Conservation (phyloP, 2,888 invertebrate species). For the Cataglyphis albicans region DNA sequence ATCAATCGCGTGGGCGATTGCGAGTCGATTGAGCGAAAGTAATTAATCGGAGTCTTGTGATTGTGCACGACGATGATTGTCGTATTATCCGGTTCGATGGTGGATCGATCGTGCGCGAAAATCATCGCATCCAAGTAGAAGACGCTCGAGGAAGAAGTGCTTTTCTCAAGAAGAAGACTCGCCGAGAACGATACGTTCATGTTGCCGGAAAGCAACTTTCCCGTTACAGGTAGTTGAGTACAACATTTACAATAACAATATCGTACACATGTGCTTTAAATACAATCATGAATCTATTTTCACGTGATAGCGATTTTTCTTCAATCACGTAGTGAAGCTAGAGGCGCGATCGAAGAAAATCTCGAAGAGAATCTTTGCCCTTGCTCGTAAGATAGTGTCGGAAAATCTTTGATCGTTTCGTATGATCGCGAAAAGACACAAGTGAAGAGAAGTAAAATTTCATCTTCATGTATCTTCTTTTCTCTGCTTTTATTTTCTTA, state of each 20-base stretch:
- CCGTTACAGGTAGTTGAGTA: conserved; percentile 84
- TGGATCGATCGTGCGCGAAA: conserved; percentile 32
- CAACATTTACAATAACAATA: neutral
- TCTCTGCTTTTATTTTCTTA: conserved; percentile 45
- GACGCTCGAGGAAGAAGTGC: conserved; percentile 22
- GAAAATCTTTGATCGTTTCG: neutral
- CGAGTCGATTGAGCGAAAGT: conserved; percentile 13
- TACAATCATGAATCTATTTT: neutral
- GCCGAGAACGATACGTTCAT: conserved; percentile 76
- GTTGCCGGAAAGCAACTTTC: conserved; percentile 86
- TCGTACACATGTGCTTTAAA: neutral
- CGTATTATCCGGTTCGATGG: conserved; percentile 19
- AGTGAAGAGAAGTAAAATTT: conserved; percentile 26
- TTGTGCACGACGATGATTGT: conserved; percentile 18
- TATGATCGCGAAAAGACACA: neutral
- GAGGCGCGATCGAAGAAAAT: neutral
- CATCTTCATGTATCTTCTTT: conserved; percentile 47
- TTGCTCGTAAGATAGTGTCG: too few relatives aligned
- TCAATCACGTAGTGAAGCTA: neutral
- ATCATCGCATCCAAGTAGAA: conserved; percentile 47
- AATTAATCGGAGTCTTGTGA: conserved; percentile 32
- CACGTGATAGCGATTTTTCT: neutral
- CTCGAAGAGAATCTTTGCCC: neutral
- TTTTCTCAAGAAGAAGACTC: conserved; percentile 43
- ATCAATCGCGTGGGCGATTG: conserved; percentile 33